phyloP scores from a whole-genome alignment of 2,797 vertebrate genomes.

The Arctocebus calabarensis region DNA sequence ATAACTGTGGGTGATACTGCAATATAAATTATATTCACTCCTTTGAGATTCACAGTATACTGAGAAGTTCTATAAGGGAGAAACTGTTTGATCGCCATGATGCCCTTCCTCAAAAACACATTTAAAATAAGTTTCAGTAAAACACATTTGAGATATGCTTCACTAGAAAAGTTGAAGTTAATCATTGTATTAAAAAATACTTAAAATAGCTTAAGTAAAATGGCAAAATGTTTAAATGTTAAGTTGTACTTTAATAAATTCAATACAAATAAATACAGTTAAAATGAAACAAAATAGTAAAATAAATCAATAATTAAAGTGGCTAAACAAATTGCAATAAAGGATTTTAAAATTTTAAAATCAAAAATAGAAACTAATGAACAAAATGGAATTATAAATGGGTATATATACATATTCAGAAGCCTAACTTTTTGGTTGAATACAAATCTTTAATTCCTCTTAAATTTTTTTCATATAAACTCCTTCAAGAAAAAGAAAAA shows the following conservation, averaged over 20 bases:
- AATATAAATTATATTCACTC: background rate
- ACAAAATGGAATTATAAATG: background rate
- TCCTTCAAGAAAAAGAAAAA: background rate
- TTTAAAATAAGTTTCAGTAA: background rate
- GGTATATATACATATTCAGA: background rate
- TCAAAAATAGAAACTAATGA: background rate
- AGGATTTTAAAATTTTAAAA: background rate
- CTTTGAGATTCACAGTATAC: background rate
- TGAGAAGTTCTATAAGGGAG: background rate
- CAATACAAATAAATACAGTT: background rate
- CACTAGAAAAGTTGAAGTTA: background rate
- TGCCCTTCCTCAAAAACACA: background rate
- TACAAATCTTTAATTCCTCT: background rate
- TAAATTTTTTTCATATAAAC: background rate
- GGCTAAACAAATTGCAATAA: background rate
- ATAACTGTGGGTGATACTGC: background rate
- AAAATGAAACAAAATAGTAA: slow-evolving; percentile 5
- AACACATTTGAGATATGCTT: background rate
- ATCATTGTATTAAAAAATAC: background rate
- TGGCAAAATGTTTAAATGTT: background rate
- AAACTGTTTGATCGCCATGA: background rate
- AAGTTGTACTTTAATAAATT: background rate
- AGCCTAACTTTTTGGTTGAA: background rate
- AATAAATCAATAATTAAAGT: background rate
- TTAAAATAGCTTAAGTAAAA: background rate